Evolutionary conservation across 30 jellyfish, hydroid and myxozoan genomes (phyloP).

Genomic region (Rhopilema esculentum): DNA sequence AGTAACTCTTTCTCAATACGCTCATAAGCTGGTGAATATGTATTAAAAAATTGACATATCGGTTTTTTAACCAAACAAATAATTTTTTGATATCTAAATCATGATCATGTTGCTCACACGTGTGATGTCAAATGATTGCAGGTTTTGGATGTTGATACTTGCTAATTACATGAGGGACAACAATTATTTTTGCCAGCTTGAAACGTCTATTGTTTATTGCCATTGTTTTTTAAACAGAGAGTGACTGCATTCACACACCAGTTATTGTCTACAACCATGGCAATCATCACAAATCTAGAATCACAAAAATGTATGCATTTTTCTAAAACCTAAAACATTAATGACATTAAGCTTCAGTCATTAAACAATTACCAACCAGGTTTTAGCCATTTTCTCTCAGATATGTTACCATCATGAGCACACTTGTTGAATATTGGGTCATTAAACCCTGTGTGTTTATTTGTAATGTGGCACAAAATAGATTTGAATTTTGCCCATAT

Average conservation of each 20-base stretch:
- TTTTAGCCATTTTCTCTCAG: conserved; percentile 53
- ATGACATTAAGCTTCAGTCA: conserved; percentile 10
- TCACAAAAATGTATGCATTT: not conserved
- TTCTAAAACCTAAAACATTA: not conserved
- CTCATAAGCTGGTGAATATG: conserved; percentile 9
- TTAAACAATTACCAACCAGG: conserved; percentile 28
- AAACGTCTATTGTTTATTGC: not conserved
- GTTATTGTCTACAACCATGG: not conserved
- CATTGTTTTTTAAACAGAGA: conserved; percentile 1
- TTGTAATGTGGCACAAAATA: conserved; percentile 34
- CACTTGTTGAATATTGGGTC: conserved; percentile 38
- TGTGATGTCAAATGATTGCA: conserved; percentile 13
- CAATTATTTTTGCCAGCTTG: conserved; percentile 3
- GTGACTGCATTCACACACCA: conserved; percentile 20
- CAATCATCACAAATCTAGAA: not conserved
- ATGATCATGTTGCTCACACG: conserved; percentile 14
- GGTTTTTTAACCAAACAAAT: not conserved
- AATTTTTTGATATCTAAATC: no score
- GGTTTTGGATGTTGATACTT: conserved; percentile 6
- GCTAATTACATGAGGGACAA: not conserved
- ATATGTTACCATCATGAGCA: conserved; percentile 44
- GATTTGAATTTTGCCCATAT: conserved; percentile 53
- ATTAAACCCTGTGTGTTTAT: conserved; percentile 43
- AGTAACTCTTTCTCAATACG: conserved; percentile 20
- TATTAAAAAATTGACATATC: not conserved